A percentile compares a stretch with the other conserved stretches of the same genome.
Evolutionary conservation across 2,888 invertebrate genomes (phyloP).

Genomic region (Lacanobia wlatinum): DNA sequence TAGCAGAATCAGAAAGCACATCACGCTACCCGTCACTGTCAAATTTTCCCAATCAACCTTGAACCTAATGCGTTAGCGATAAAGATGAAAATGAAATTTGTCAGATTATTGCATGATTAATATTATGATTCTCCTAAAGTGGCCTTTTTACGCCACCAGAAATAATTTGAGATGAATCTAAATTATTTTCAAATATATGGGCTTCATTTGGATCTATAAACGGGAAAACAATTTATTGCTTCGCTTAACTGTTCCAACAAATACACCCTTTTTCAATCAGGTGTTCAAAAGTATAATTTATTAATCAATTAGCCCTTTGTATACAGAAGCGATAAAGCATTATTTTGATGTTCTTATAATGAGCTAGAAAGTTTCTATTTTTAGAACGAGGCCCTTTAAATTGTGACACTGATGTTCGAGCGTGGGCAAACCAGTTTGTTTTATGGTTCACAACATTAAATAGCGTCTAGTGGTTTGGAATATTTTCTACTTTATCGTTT

Average conservation of each 20-base stretch:
- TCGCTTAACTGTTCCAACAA: background rate
- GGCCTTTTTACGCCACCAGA: no score
- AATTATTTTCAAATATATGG: no score
- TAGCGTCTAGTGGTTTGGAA: slow-evolving; percentile 14
- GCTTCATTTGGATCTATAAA: background rate
- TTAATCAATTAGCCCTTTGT: background rate
- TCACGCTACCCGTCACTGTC: no score
- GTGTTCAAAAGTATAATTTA: background rate
- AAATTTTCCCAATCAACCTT: no score
- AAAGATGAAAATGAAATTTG: no score
- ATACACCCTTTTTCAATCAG: background rate
- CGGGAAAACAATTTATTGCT: background rate
- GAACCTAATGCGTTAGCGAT: no score
- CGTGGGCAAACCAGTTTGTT: slow-evolving; percentile 32
- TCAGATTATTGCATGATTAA: no score
- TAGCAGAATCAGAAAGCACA: no score
- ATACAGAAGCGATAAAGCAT: slow-evolving; percentile 15
- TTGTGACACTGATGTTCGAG: slow-evolving; percentile 6
- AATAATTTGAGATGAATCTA: no score
- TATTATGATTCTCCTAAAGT: no score
- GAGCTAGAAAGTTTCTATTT: slow-evolving; percentile 13
- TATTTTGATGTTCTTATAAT: slow-evolving; percentile 18
- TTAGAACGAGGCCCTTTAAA: slow-evolving; percentile 17
- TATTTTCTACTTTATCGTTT: slow-evolving; percentile 28
- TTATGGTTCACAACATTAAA: slow-evolving; percentile 17